Percentiles rank a stretch among this genome's conserved stretches.
These are phyloP conservation scores for Dromococcyx pavoninus DNA, from an alignment of 2,797 vertebrate species.

Conservation along the genomic window DNA sequence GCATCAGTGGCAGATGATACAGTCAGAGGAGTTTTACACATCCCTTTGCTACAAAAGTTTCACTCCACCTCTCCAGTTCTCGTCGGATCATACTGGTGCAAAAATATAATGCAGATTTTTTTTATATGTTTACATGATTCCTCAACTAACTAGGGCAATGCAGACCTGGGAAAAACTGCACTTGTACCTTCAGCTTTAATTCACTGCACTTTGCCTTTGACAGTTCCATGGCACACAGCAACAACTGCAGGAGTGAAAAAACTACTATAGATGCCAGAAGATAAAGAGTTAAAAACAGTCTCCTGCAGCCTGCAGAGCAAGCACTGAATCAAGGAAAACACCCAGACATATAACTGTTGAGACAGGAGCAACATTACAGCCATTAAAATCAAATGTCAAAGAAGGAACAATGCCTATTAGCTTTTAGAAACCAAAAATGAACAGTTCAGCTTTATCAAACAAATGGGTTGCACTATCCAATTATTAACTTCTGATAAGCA, in stretches of 20 bases:
- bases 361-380: conserved; percentile 68
- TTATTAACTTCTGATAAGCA: conserved; percentile 70
- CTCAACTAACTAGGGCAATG: not conserved
- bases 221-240: not conserved
- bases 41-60: not conserved
- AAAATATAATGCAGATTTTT: not conserved
- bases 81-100: not conserved
- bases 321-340: conserved; percentile 18
- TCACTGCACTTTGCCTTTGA: not conserved
- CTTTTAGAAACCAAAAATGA: conserved; percentile 62
- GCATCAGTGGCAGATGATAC: not conserved
- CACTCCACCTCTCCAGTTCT: not conserved
- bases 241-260: not conserved
- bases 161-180: not conserved
- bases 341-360: conserved; percentile 55
- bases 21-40: not conserved
- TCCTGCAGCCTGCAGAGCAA: conserved; percentile 24
- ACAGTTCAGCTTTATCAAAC: conserved; percentile 66
- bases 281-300: conserved; percentile 56
- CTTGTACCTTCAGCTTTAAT: not conserved
- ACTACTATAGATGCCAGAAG: not conserved
- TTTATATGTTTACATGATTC: not conserved
- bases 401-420: conserved; percentile 64
- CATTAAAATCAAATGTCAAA: conserved; percentile 74
- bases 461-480: conserved; percentile 64